phyloP scores from a whole-genome alignment of 2,888 invertebrate genomes.

The Thecocarcelia acutangulata region DNA sequence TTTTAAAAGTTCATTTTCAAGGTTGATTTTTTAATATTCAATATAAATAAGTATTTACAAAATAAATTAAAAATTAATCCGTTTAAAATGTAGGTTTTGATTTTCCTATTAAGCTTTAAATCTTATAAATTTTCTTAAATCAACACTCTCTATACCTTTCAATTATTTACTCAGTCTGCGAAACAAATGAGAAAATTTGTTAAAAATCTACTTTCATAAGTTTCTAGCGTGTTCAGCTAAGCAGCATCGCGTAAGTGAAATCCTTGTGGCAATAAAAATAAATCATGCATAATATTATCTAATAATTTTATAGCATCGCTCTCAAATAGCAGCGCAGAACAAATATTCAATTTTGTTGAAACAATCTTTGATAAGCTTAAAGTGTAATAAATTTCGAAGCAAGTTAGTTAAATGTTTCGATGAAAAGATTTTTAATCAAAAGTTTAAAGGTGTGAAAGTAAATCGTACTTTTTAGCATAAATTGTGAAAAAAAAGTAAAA shows the following conservation, averaged over 20 bases:
- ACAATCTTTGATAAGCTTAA: constrained; percentile 16
- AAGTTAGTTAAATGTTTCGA: constrained; percentile 6
- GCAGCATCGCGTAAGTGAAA: background rate
- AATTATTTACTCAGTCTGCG: background rate
- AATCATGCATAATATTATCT: constrained; percentile 40
- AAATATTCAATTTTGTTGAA: background rate
- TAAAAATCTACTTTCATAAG: background rate
- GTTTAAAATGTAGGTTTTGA: too few relatives aligned
- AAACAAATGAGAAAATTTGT: constrained; percentile 16
- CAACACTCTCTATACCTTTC: background rate
- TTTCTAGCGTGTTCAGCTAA: too few relatives aligned
- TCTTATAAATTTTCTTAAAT: constrained; percentile 2
- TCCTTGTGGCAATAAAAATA: constrained; percentile 35
- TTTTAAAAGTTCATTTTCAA: too few relatives aligned
- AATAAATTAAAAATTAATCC: too few relatives aligned
- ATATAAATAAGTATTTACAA: too few relatives aligned
- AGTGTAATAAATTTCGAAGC: background rate
- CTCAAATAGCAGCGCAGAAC: background rate
- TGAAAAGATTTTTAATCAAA: background rate
- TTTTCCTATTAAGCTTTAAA: background rate
- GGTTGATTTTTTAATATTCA: too few relatives aligned
- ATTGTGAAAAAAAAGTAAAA: background rate
- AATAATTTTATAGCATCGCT: constrained; percentile 2
- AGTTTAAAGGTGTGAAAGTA: background rate
- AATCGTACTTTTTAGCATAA: background rate